Evolutionary conservation across 2,888 invertebrate genomes (phyloP), one percentile per base, ranked within the genome.

Genomic region (Nomada hirtipes): DNA sequence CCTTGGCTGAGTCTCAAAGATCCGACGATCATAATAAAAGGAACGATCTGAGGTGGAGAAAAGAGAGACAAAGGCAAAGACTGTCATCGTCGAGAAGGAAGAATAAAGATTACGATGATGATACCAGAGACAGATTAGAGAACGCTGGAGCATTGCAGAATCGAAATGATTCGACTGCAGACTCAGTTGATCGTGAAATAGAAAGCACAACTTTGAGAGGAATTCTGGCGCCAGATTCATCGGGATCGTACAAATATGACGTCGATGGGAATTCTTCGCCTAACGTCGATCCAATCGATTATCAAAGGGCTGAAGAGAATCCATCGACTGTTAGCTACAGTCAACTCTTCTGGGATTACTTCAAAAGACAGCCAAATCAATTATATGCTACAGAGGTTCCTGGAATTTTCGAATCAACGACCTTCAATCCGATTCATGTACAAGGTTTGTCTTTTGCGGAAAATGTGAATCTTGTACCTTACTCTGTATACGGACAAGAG

Each of bases 261-360:
- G 36, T 42, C 1, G 64, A 57, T 2, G 76, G 15, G 4, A 57
- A 52, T n/a, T 1, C 65, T 47, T 23, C 50, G 1, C 2, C 47
- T 0, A 4, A 36, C 0, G 26, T 13, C 0, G 53, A 67, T 9
- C 1, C 13, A 10, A 64, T 42, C 10, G 26, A 68, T 15, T 50
- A 50, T 23, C 44, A 55, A n/a, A 0, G 4, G 13, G 44, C 1
- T 2, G 47, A 47, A 18, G 79, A 73, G 0, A 42, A 61, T 26
- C 79, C 87, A 64, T 82, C 83, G 4, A 87, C 89, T 0, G 52
- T 79, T 0, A 86, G 86, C 68, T 92, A 91, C 53, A 87, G 89
- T 42, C 86, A 92, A 50, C 44, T 89, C 9, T 86, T 91, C 15
- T 92, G 90, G 91, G 85, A 91, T 52, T 90, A 88, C 36, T 92